These are phyloP conservation scores for Spialia ferax DNA, from an alignment of 2,888 invertebrate species.

Conservation along the genomic window DNA sequence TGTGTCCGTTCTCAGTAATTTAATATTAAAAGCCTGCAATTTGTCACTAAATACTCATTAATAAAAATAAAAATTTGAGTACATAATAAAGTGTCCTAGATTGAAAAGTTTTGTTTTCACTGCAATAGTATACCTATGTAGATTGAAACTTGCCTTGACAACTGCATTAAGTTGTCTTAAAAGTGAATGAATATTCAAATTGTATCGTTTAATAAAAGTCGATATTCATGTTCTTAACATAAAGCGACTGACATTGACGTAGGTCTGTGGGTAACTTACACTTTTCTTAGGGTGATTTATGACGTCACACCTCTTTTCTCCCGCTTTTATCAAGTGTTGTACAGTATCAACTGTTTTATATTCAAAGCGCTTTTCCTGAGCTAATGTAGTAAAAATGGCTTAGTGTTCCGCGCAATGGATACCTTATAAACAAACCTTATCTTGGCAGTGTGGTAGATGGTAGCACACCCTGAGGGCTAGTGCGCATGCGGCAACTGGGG, in stretches of 20 bases:
- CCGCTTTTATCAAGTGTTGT: conserved; percentile 5
- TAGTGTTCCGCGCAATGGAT: conserved; percentile 44
- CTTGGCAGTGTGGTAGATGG: conserved; percentile 11
- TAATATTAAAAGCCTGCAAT: no score
- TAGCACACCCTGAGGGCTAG: conserved; percentile 56
- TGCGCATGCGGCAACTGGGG: conserved; percentile 73
- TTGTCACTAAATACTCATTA: no score
- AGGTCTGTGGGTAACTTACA: conserved; percentile 49
- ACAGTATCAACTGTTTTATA: conserved; percentile 16
- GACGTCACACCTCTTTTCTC: conserved; percentile 45
- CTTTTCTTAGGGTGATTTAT: conserved; percentile 40
- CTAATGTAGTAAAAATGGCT: conserved; percentile 10
- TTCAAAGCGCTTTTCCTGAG: conserved; percentile 19
- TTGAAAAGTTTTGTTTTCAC: no score
- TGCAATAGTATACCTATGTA: no score
- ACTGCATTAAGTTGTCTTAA: background rate
- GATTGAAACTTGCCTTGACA: background rate
- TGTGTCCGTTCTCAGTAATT: no score
- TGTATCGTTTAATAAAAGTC: no score
- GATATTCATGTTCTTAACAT: no score
- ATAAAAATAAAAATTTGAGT: no score
- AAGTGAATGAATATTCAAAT: background rate
- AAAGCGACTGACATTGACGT: conserved; percentile 48
- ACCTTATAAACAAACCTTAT: conserved; percentile 48
- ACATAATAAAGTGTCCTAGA: no score